Base-by-base conservation (phyloP, 2,113 vertebrate genomes). In the Tetrao urogallus region DNA sequence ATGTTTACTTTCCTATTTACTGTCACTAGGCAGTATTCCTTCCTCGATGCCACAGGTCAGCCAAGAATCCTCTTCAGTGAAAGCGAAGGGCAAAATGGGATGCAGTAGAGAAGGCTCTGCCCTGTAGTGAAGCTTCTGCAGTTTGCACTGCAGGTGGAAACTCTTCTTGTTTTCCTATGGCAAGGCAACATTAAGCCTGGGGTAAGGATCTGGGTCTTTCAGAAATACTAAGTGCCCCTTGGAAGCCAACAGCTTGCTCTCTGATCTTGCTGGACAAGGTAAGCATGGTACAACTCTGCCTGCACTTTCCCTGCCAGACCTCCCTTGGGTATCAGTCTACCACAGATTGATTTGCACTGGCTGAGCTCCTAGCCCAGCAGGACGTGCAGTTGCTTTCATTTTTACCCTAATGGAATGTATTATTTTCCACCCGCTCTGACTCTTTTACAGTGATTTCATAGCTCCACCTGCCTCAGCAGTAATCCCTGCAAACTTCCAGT, bases 381-480 rank as follows among this genome's bases (percentile, higher is more conserved):
- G 40, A 86, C 71, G 8, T 7, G 3, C 56, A 34, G 43, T 25
- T 65, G 30, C 79, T 82, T 92, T 86, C 48, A 28, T 86, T 90
- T 70, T 34, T 83, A 67, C 50, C 72, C 71, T 94, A 73, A 70
- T 89, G 48, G 86, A 86, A 89, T 36, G 60, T 45, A 75, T 81
- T 83, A 57, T 82, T 91, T 90, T 89, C 83, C 45, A 67, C 40
- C 73, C 2, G 21, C 79, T 85, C 91, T 80, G 78, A 56, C 66
- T 88, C 78, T 82, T 92, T 91, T 88, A 71, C 5, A 60, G 72
- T 22, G 65, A 82, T 83, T 93, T 83, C 57, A 45, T 58, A 89
- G 89, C 84, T 89, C 92, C 30, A 70, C 56, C 47, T 86, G 82
- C 91, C 84, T 92, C 82, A 78, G 89, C 93, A 80, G 32, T 21